Evolutionary conservation across 1,140 invertebrate species (phyloP).

Genomic region (Drosophila albomicans): DNA sequence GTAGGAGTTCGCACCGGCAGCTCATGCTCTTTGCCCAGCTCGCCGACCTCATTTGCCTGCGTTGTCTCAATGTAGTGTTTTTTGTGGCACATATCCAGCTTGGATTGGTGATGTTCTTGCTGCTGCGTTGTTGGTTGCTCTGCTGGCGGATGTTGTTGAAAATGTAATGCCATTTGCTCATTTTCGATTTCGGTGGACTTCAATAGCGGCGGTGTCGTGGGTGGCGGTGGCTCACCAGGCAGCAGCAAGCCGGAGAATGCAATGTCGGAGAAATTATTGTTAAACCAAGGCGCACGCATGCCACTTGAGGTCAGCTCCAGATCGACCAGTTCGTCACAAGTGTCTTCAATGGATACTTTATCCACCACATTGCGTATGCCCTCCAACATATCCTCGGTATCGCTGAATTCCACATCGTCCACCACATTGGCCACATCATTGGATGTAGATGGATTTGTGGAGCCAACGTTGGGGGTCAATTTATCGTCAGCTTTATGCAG

Average conservation of each 20-base stretch:
- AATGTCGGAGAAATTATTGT: slow-evolving; percentile 79
- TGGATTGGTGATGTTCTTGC: neutral
- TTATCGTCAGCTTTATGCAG: slow-evolving; percentile 52
- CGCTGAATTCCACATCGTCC: slow-evolving; percentile 89
- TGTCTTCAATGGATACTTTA: slow-evolving; percentile 84
- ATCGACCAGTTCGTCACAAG: slow-evolving; percentile 77
- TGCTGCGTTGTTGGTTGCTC: neutral
- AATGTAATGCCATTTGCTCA: slow-evolving; percentile 55
- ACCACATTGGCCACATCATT: slow-evolving; percentile 50
- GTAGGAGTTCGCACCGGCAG: slow-evolving; percentile 31
- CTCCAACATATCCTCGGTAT: slow-evolving; percentile 93
- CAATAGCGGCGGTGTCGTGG: neutral
- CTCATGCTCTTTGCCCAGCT: slow-evolving; percentile 22
- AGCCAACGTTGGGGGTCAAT: slow-evolving; percentile 32
- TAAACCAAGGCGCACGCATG: slow-evolving; percentile 76
- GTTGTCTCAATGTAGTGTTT: slow-evolving; percentile 27
- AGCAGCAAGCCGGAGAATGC: slow-evolving; percentile 57
- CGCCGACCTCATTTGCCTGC: neutral
- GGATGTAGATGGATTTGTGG: slow-evolving; percentile 10
- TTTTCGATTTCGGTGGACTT: slow-evolving; percentile 1
- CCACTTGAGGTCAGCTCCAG: slow-evolving; percentile 70
- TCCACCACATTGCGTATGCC: slow-evolving; percentile 90
- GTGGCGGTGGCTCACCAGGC: slow-evolving; percentile 58
- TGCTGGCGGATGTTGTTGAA: slow-evolving; percentile 26
- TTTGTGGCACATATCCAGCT: slow-evolving; percentile 39